Base-by-base conservation (phyloP, 2,888 invertebrate genomes). In the Aspidiotus rigidus region DNA sequence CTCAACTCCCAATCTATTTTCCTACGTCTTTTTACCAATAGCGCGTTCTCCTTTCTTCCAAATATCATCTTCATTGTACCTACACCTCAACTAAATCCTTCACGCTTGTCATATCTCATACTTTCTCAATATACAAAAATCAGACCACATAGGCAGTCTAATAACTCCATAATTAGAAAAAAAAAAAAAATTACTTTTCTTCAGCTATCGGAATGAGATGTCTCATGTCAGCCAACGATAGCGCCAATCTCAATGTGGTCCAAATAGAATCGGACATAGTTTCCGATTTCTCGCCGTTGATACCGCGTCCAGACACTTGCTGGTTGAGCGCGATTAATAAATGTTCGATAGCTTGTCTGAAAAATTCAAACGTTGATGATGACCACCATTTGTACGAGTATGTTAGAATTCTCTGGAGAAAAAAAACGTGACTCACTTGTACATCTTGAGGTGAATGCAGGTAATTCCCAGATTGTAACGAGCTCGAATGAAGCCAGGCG, bases 381-480 rank as follows among this genome's bases (percentile, higher is more conserved):
- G 9, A 3, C 3, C 28, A 54, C 16, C 49, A 54, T 49, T 5
- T 13, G 28, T 15, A 42, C 16, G 7, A 41, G 66, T 69, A 41
- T n/a, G 5, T 69, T 15, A 40, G 9, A 28, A 28, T 28, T 28
- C 5, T 28, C 5, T 28, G 28, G 28, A 28, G 2, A 55, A n/a
- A 53, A 40, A 41, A 64, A 69, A 15, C 40, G 39, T 59, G 49
- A 72, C 75, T 74, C 74, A 86, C 86, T 80, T 82, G 77, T 97
- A 90, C 59, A 94, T 93, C 74, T 90, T 88, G 60, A 99, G 83
- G 79, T 97, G 97, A 80, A 98, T 92, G 77, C 98, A 99, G 71
- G 95, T 93, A 69, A 99, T 96, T 40, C 97, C 98, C 71, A 99
- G 88, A 81, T 99, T 99, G 78, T 96, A 99, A 71, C 99, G 84